A percentile compares a stretch with the other conserved stretches of the same genome.
phyloP scores from a whole-genome alignment of 1,140 invertebrate species.

The Drosophila melanogaster region Release_6_plus_ISO1_MT NT_033777.3:30982501-30983000 shows the following conservation, averaged over 20 bases:
- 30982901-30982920: constrained; percentile 31
- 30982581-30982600: constrained; percentile 19
- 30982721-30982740: constrained; percentile 5
- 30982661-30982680: constrained; percentile 37
- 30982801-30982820: not conserved
- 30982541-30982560: too few species aligned
- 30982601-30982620: not conserved
- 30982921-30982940: constrained; percentile 49
- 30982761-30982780: constrained; percentile 17
- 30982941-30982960: constrained; percentile 31
- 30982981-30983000: constrained; percentile 7
- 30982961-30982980: constrained; percentile 40
- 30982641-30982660: constrained; percentile 36
- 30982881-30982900: constrained; percentile 22
- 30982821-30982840: constrained; percentile 54
- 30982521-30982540: not conserved
- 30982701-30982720: constrained; percentile 28
- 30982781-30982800: constrained; percentile 1
- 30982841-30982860: constrained; percentile 36
- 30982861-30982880: constrained; percentile 28
- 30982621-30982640: constrained; percentile 31
- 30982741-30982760: constrained; percentile 28
- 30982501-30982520: not conserved
- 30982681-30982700: constrained; percentile 54
- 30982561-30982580: constrained; percentile 1